These are phyloP conservation scores for Seriola dumerili DNA, from an alignment of 2,113 vertebrate species.

Conservation along the genomic window DNA sequence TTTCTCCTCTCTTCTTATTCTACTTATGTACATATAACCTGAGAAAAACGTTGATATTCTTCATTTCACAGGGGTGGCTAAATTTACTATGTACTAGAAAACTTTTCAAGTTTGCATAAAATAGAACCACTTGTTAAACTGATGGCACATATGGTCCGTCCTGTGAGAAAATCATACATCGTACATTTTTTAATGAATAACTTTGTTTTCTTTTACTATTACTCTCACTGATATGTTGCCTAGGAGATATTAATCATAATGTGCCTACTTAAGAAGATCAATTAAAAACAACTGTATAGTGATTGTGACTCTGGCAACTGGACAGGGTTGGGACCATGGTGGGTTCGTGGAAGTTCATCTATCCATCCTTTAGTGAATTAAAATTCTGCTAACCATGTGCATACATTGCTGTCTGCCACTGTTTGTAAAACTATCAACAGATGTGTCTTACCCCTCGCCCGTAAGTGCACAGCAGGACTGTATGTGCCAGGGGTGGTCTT, in stretches of 20 bases:
- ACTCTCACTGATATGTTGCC: accelerated
- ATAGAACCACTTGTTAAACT: no score
- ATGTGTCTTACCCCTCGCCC: conserved; percentile 92
- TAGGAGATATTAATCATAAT: background rate
- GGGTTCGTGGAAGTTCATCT: background rate
- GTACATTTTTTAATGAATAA: background rate
- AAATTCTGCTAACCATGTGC: background rate
- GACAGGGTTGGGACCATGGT: background rate
- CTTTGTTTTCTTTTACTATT: background rate
- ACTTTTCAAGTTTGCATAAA: no score
- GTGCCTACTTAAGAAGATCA: background rate
- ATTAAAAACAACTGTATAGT: conserved; percentile 20
- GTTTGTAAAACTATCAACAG: background rate
- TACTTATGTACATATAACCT: no score
- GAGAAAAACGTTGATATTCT: no score
- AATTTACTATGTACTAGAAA: background rate
- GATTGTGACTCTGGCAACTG: background rate
- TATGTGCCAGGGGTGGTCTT: conserved; percentile 99
- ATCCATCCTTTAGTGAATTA: conserved; percentile 3
- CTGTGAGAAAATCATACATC: background rate
- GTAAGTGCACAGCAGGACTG: conserved; percentile 98
- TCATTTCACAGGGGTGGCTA: no score
- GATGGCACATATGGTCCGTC: no score
- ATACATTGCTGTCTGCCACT: no score
- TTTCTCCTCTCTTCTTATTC: no score